Evolutionary conservation across 2,888 invertebrate species (phyloP).

Genomic region (Galeopsomyia nigrocyanea): DNA sequence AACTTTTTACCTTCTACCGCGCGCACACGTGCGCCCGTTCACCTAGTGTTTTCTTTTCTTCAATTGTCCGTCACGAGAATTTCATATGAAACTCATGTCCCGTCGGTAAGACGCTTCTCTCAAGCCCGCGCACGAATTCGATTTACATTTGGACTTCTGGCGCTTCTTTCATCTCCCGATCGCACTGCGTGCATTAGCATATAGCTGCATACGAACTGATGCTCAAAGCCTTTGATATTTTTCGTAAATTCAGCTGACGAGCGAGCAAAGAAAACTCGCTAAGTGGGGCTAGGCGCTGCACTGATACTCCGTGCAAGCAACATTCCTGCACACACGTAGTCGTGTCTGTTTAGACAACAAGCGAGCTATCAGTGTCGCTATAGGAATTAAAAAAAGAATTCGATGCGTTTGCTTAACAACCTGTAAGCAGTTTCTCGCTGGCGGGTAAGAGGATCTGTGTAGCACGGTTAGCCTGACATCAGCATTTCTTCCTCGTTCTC

Average conservation of each 20-base stretch:
- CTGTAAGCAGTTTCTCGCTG: conserved; percentile 37
- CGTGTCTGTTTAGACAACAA: neutral
- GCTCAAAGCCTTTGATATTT: too few relatives aligned
- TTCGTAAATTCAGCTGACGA: too few relatives aligned
- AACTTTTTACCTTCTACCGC: conserved; percentile 34
- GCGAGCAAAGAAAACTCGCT: too few relatives aligned
- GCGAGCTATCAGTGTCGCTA: neutral
- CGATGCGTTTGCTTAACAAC: conserved; percentile 41
- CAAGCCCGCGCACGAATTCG: conserved; percentile 53
- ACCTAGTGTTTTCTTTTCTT: neutral
- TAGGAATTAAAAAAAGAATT: neutral
- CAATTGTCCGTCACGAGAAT: conserved; percentile 14
- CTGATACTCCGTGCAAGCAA: too few relatives aligned
- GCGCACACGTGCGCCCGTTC: conserved; percentile 7
- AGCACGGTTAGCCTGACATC: too few relatives aligned
- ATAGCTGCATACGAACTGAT: neutral
- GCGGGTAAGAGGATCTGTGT: conserved; percentile 38
- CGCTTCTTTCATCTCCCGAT: conserved; percentile 3
- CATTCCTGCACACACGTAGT: too few relatives aligned
- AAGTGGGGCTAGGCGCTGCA: too few relatives aligned
- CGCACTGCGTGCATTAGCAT: conserved; percentile 4
- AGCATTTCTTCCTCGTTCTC: too few relatives aligned
- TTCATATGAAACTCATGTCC: conserved; percentile 42
- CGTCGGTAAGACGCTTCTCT: conserved; percentile 52
- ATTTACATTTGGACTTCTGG: conserved; percentile 14